These are phyloP conservation scores for Caenorhabditis sp. DNA, from an alignment of 2,888 invertebrate species.

Conservation along the genomic window DNA sequence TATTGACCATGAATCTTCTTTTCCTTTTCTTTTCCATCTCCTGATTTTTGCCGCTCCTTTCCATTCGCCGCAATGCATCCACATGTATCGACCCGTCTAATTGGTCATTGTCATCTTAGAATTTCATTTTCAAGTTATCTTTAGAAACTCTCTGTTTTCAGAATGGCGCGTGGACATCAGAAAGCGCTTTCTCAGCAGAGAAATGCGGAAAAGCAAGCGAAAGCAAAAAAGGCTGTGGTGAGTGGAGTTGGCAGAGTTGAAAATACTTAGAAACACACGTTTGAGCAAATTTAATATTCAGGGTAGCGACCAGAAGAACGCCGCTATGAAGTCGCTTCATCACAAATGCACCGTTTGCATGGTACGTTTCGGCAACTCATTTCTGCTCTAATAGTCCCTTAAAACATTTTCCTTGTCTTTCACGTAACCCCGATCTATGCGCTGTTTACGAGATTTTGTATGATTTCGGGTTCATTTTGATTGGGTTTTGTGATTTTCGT, in stretches of 20 bases:
- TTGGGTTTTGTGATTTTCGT: constrained; percentile 29
- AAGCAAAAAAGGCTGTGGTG: constrained; percentile 50
- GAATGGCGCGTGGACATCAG: constrained; percentile 98
- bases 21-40: no score
- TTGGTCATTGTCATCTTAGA: no score
- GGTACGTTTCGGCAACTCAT: constrained; percentile 43
- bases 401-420: neutral
- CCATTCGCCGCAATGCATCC: no score
- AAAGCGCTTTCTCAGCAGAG: constrained; percentile 91
- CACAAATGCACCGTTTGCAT: constrained; percentile 90
- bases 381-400: constrained; percentile 3
- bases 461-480: constrained; percentile 28
- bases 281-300: constrained; percentile 79
- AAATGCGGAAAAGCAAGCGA: constrained; percentile 55
- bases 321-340: constrained; percentile 93
- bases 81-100: no score
- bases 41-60: no score
- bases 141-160: constrained; percentile 1
- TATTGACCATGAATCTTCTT: no score
- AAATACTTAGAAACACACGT: neutral
- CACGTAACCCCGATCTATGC: neutral
- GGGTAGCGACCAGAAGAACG: constrained; percentile 93
- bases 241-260: neutral
- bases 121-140: no score
- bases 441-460: constrained; percentile 17